Evolutionary conservation across 2,113 vertebrate genomes (phyloP), one percentile per base, ranked within the genome.

Genomic region (Phoenicopterus ruber): DNA sequence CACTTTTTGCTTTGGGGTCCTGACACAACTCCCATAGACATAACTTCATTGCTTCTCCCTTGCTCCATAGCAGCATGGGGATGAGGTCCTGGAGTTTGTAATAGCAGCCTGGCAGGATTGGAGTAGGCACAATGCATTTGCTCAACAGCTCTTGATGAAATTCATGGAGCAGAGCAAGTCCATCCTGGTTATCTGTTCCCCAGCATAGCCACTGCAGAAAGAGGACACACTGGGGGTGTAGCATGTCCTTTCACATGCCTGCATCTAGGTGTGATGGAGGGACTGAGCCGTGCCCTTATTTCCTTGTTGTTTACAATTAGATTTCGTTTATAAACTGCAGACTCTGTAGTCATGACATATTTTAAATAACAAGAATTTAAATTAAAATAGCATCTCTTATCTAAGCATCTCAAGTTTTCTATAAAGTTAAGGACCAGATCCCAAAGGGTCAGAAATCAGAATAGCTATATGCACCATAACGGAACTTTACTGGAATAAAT

Each of bases 1-100:
- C 25, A 18, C 57, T 44, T 62, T n/a, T 57, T 28, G 10, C 61
- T 76, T 52, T 59, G 17, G 38, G 42, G 70, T 54, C 25, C 54
- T 8, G 5, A 17, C 61, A 25, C 0, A 1, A 22, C 20, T 65
- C 13, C 28, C 7, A 3, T 19, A 81, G 19, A 21, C 13, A 4
- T 29, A 54, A 29, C 24, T 59, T 26, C 2, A 1, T 17, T 55
- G 46, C 22, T 79, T 91, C 20, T 54, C 19, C 31, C 52, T 77
- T 55, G 26, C 22, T 66, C 18, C 1, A 1, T 42, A 49, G n/a
- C 31, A 55, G 22, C 25, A 14, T 28, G 5, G 17, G 44, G 29
- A 46, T 52, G 62, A 58, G 25, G 34, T 58, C 9, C 31, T 34
- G 26, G 13, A 44, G 46, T 34, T 34, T n/a, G 26, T 46, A 65